These are phyloP conservation scores for Euspilapteryx auroguttella DNA, from an alignment of 2,888 invertebrate species.

Conservation along the genomic window DNA sequence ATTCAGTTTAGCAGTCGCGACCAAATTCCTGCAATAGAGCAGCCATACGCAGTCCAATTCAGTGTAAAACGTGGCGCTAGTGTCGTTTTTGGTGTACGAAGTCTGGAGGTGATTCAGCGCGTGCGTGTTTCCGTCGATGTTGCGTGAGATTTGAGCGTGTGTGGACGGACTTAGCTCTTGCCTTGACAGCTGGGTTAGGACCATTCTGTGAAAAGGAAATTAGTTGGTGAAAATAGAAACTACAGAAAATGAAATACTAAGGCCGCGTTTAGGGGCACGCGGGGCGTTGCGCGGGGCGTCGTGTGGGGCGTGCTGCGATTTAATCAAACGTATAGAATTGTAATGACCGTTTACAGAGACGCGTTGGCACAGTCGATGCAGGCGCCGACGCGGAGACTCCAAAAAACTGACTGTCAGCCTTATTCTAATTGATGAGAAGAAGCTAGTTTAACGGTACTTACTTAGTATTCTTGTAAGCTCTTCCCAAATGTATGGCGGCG, in stretches of 20 bases:
- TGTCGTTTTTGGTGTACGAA: slow-evolving; percentile 18
- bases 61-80: slow-evolving; percentile 17
- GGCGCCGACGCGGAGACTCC: too few relatives aligned
- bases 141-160: slow-evolving; percentile 30
- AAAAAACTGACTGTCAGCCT: too few relatives aligned
- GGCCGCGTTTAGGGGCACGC: too few relatives aligned
- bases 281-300: too few relatives aligned
- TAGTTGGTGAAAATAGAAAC: not conserved
- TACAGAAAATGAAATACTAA: too few relatives aligned
- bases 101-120: slow-evolving; percentile 34
- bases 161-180: slow-evolving; percentile 18
- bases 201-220: slow-evolving; percentile 19
- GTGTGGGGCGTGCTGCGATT: too few relatives aligned
- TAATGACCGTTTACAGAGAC: too few relatives aligned
- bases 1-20: slow-evolving; percentile 46
- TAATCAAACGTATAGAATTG: too few relatives aligned
- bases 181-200: slow-evolving; percentile 26
- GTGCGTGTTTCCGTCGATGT: slow-evolving; percentile 32
- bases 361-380: too few relatives aligned
- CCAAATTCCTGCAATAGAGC: slow-evolving; percentile 59
- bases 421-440: too few relatives aligned
- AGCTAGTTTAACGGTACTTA: slow-evolving; percentile 13
- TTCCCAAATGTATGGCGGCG: slow-evolving; percentile 56
- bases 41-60: slow-evolving; percentile 63
- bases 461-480: slow-evolving; percentile 57